phyloP scores from a whole-genome alignment of 2,113 vertebrate species.

The Siphamia tubifer region DNA sequence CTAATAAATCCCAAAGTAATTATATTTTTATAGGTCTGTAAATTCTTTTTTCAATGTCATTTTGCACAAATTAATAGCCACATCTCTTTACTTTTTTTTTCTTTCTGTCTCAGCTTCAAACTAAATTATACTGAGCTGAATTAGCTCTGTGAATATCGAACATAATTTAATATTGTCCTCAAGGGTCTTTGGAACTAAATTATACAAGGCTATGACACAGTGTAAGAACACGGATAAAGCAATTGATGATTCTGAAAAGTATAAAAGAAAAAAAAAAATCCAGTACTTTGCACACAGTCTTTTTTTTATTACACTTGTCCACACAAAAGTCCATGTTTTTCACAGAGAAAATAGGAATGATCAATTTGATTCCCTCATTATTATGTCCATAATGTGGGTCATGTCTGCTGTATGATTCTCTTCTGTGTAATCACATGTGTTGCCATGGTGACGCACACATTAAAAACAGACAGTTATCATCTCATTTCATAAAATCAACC shows the following conservation, averaged over 20 bases:
- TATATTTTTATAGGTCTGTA: neutral
- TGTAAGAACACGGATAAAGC: neutral
- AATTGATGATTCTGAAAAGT: too few relatives aligned
- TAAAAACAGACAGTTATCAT: slow-evolving; percentile 7
- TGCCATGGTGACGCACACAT: slow-evolving; percentile 29
- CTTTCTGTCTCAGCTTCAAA: neutral
- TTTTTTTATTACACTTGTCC: too few relatives aligned
- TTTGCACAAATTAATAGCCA: neutral
- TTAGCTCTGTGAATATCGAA: neutral
- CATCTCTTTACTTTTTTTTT: neutral
- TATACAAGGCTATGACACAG: neutral
- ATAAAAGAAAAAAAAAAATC: neutral
- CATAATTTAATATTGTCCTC: neutral
- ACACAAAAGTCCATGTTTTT: too few relatives aligned
- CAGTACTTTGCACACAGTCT: too few relatives aligned
- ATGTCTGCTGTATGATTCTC: neutral
- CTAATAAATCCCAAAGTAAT: neutral
- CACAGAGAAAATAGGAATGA: neutral
- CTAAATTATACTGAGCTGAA: neutral
- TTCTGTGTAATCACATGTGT: neutral
- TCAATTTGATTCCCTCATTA: neutral
- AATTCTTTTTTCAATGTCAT: neutral
- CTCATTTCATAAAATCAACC: slow-evolving; percentile 5
- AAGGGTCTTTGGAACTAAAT: neutral
- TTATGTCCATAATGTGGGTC: neutral